Conservation (phyloP, 2,888 invertebrate genomes). For the Rhingia rostrata region DNA sequence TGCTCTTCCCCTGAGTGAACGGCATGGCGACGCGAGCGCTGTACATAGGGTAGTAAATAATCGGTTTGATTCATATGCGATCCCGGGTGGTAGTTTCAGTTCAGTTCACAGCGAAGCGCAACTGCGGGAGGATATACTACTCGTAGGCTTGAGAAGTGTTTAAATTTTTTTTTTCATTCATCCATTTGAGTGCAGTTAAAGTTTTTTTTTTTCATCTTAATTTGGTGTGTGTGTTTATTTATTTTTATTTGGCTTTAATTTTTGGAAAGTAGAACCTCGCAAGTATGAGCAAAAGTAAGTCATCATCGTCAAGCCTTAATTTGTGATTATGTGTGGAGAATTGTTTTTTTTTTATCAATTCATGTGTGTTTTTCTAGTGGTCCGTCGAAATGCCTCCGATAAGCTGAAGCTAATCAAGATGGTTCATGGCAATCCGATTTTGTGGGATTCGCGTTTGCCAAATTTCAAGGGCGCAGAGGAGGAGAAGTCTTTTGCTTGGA, state of each 20-base stretch:
- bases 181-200: neutral
- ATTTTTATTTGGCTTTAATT: constrained; percentile 2
- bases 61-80: constrained; percentile 72
- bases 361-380: constrained; percentile 78
- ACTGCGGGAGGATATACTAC: constrained; percentile 45
- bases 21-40: neutral
- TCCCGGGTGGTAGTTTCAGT: constrained; percentile 75
- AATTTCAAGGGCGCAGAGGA: constrained; percentile 82
- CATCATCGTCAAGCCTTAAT: neutral
- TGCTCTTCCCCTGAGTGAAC: constrained; percentile 47
- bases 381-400: constrained; percentile 82
- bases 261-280: neutral
- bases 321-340: neutral
- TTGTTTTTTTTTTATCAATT: constrained; percentile 8
- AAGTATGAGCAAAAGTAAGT: constrained; percentile 63
- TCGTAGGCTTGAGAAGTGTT: constrained; percentile 7
- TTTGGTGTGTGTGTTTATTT: constrained; percentile 30
- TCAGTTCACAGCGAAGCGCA: constrained; percentile 59
- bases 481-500: constrained; percentile 82
- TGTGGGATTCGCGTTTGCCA: constrained; percentile 81
- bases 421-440: constrained; percentile 81
- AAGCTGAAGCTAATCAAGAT: constrained; percentile 82
- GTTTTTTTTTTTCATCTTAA: constrained; percentile 1
- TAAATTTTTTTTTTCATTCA: neutral
- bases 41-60: constrained; percentile 73